Evolutionary conservation across 2,797 vertebrate genomes (phyloP).

Genomic region (Rhabdophis nuchalis): DNA sequence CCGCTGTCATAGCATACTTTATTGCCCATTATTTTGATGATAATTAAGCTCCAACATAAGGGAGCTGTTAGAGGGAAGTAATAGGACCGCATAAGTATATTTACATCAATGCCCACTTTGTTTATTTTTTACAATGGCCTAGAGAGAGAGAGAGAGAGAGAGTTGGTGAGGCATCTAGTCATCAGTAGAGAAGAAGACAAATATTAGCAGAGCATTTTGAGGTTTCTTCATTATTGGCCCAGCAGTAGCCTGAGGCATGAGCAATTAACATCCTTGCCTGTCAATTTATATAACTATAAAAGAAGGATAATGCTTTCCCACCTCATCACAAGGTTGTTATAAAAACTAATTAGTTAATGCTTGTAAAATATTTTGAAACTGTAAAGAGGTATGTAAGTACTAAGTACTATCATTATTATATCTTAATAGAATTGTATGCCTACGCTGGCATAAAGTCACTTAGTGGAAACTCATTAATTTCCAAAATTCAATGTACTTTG

Average conservation of each 20-base stretch:
- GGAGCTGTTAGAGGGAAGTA: background rate
- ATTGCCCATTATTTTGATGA: background rate
- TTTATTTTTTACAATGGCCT: background rate
- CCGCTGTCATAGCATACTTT: background rate
- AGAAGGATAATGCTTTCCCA: constrained; percentile 24
- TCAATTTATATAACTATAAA: constrained; percentile 34
- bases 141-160: background rate
- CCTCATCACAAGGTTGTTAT: constrained; percentile 30
- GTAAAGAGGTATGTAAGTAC: constrained; percentile 38
- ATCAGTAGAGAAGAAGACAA: background rate
- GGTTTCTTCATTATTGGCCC: constrained; percentile 12
- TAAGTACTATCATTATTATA: constrained; percentile 35
- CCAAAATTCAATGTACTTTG: constrained; percentile 10
- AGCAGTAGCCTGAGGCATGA: constrained; percentile 10
- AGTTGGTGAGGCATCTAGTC: background rate
- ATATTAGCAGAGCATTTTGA: background rate
- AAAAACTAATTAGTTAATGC: constrained; percentile 31
- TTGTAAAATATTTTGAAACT: constrained; percentile 40
- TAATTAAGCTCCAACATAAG: background rate
- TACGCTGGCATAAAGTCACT: constrained; percentile 27
- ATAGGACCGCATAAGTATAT: background rate
- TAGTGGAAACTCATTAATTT: constrained; percentile 37
- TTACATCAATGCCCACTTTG: background rate
- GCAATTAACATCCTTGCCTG: constrained; percentile 34
- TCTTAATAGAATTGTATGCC: constrained; percentile 38